phyloP scores from a whole-genome alignment of 2,113 vertebrate species.

The Hippoglossus stenolepis region DNA sequence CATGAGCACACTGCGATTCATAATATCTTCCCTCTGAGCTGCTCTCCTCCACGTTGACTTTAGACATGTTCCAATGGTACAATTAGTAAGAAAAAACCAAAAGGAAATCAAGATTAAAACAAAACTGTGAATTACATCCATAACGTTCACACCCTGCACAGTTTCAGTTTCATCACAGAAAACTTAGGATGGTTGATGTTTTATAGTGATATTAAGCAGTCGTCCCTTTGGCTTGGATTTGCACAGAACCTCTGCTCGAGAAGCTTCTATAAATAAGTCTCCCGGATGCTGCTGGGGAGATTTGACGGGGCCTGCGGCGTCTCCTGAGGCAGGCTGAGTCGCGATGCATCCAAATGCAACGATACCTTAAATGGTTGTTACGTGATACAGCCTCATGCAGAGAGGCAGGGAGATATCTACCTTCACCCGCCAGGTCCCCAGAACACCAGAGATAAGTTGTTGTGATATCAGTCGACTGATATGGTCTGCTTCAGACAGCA shows the following conservation, averaged over 20 bases:
- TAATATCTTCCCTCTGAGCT: neutral
- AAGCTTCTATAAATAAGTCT: conserved; percentile 35
- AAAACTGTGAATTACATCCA: conserved; percentile 15
- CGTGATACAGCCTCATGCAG: conserved; percentile 20
- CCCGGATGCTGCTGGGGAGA: conserved; percentile 37
- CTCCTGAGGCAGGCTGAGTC: conserved; percentile 52
- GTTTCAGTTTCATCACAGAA: conserved; percentile 9
- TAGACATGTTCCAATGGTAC: neutral
- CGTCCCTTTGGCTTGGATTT: conserved; percentile 65
- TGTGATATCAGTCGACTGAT: conserved; percentile 32
- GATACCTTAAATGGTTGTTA: conserved; percentile 27
- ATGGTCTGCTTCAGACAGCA: conserved; percentile 59
- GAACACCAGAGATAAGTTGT: conserved; percentile 31
- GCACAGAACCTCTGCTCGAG: conserved; percentile 28
- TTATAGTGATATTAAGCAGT: neutral
- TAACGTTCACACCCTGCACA: neutral
- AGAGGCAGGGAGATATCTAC: conserved; percentile 35
- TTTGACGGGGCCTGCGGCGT: conserved; percentile 15
- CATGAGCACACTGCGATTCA: too few relatives aligned
- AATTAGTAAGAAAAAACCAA: neutral
- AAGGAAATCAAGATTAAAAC: neutral
- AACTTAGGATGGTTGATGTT: conserved; percentile 1
- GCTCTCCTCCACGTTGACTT: neutral
- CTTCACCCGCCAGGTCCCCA: conserved; percentile 29
- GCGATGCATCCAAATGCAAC: conserved; percentile 46